Conservation (phyloP, 2,113 vertebrate species). For the Perognathus longimembris region DNA sequence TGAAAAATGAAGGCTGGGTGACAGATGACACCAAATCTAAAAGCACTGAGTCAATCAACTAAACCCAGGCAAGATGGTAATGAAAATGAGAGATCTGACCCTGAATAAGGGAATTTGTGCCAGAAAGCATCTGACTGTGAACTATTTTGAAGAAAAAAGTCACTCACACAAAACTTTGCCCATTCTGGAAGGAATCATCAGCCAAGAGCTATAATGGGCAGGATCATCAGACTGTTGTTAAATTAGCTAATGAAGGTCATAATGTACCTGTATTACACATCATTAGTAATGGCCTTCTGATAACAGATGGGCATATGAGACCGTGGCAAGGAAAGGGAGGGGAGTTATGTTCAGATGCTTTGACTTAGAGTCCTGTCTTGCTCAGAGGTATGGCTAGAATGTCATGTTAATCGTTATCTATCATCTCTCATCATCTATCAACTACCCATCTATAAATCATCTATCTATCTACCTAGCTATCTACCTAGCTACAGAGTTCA, state of each 20-base stretch:
- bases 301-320: slow-evolving; percentile 58
- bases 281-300: slow-evolving; percentile 69
- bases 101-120: background rate
- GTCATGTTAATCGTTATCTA: background rate
- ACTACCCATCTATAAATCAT: too few relatives aligned
- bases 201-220: slow-evolving; percentile 45
- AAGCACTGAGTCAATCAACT: background rate
- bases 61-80: background rate
- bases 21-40: background rate
- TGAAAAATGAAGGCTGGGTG: background rate
- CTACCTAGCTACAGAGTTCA: background rate
- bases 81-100: background rate
- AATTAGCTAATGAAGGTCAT: slow-evolving; percentile 65
- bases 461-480: background rate
- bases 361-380: slow-evolving; percentile 3
- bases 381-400: background rate
- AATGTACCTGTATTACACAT: slow-evolving; percentile 67
- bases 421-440: too few relatives aligned
- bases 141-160: slow-evolving; percentile 9
- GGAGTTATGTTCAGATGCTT: background rate
- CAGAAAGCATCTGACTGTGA: background rate
- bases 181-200: slow-evolving; percentile 21
- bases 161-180: background rate
- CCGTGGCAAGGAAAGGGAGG: background rate
- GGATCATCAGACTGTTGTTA: slow-evolving; percentile 61